A percentile compares a stretch with the other conserved stretches of the same genome.
These are phyloP conservation scores for Pocillopora damicornis DNA, from an alignment of 64 coral and sea anemone species.

Conservation along the genomic window DNA sequence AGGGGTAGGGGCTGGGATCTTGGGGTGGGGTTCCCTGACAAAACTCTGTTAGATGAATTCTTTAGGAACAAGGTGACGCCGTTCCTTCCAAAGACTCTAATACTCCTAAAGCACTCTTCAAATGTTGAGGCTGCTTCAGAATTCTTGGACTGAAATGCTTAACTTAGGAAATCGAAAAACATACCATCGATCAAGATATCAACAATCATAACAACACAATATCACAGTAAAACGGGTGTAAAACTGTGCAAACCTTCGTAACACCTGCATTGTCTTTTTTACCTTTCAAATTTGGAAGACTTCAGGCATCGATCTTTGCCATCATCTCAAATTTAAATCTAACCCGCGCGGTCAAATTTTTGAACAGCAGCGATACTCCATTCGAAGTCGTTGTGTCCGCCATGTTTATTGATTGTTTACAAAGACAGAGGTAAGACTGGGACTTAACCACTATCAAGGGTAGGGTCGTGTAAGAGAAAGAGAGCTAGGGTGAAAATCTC, in stretches of 20 bases:
- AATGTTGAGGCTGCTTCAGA: too few relatives aligned
- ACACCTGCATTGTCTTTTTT: neutral
- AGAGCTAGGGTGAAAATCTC: neutral
- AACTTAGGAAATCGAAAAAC: neutral
- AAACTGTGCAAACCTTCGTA: too few relatives aligned
- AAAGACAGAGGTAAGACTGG: neutral
- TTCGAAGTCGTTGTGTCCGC: neutral
- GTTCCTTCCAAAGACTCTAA: too few relatives aligned
- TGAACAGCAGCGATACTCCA: constrained; percentile 2
- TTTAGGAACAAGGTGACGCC: too few relatives aligned
- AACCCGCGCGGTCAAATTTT: neutral
- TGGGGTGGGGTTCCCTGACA: too few relatives aligned
- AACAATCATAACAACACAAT: too few relatives aligned
- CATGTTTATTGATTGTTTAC: neutral
- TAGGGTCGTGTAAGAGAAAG: neutral
- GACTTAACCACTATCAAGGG: neutral
- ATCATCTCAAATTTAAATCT: neutral
- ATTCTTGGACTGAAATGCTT: too few relatives aligned
- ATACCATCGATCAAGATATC: too few relatives aligned
- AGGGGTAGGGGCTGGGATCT: too few relatives aligned
- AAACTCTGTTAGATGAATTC: too few relatives aligned
- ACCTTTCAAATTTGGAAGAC: neutral
- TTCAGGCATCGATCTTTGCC: neutral
- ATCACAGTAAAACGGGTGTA: too few relatives aligned
- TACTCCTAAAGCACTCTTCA: too few relatives aligned